phyloP scores from a whole-genome alignment of 2,113 vertebrate species.

The Sapayoa aenigma region DNA sequence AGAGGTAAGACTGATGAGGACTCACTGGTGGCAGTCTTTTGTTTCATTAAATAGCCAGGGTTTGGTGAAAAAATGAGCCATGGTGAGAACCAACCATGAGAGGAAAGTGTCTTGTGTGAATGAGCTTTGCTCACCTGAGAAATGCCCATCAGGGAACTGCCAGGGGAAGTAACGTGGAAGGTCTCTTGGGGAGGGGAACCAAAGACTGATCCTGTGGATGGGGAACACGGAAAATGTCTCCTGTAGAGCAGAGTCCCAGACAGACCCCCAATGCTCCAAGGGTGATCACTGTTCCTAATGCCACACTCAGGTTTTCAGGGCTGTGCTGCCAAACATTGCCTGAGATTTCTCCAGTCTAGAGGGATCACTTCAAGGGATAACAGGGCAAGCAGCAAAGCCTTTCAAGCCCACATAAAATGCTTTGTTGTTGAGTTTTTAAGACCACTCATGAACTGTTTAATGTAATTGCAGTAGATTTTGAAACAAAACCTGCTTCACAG shows the following conservation, averaged over 20 bases:
- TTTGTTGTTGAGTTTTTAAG: background rate
- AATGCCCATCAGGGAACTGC: background rate
- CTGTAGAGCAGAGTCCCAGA: background rate
- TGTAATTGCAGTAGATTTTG: background rate
- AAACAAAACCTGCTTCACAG: constrained; percentile 41
- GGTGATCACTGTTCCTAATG: accelerated
- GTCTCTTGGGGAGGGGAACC: background rate
- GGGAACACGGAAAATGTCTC: background rate
- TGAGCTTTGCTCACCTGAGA: background rate
- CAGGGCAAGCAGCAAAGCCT: background rate
- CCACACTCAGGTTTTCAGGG: background rate
- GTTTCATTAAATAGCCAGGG: background rate
- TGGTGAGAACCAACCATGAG: background rate
- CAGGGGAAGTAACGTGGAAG: background rate
- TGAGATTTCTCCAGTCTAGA: background rate
- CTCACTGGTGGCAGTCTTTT: background rate
- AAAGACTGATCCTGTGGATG: background rate
- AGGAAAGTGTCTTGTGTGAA: background rate
- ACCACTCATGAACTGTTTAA: background rate
- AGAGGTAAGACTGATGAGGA: background rate
- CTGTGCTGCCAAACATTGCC: background rate
- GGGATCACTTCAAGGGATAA: background rate
- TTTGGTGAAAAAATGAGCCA: background rate
- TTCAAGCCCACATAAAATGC: background rate
- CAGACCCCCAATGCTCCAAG: background rate